Evolutionary conservation across 2,888 invertebrate species (phyloP).

Genomic region (Mythimna loreyi): DNA sequence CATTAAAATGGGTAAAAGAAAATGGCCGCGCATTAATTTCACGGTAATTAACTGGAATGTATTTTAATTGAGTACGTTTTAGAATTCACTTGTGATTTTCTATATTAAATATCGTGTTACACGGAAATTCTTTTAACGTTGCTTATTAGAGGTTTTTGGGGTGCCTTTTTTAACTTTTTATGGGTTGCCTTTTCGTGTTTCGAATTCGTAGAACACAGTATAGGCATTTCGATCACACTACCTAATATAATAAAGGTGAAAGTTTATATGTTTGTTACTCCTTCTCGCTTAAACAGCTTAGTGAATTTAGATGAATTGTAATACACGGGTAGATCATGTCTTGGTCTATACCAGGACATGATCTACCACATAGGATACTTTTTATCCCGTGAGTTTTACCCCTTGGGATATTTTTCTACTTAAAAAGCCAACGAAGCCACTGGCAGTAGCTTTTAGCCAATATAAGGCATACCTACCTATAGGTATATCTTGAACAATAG

Average conservation of each 20-base stretch:
- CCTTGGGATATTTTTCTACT: too few species aligned
- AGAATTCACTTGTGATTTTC: slow-evolving; percentile 15
- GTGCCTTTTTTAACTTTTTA: slow-evolving; percentile 11
- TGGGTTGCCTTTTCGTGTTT: background rate
- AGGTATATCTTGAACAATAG: slow-evolving; percentile 9
- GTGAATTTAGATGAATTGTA: too few species aligned
- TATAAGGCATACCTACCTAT: background rate
- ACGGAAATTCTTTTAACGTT: slow-evolving; percentile 9
- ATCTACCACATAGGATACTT: too few species aligned
- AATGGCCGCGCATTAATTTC: slow-evolving; percentile 50
- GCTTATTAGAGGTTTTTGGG: slow-evolving; percentile 14
- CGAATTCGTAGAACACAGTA: background rate
- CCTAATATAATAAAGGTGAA: too few species aligned
- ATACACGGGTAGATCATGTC: too few species aligned
- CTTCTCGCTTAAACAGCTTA: too few species aligned
- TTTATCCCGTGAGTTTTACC: too few species aligned
- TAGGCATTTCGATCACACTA: background rate
- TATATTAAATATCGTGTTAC: slow-evolving; percentile 21
- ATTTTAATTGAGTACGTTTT: slow-evolving; percentile 37
- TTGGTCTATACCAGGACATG: too few species aligned
- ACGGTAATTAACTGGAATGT: slow-evolving; percentile 58
- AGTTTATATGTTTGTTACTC: too few species aligned
- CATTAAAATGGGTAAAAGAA: slow-evolving; percentile 44
- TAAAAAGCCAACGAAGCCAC: too few species aligned
- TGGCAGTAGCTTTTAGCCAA: too few species aligned